Conservation (phyloP, 2,888 invertebrate genomes). For the Nephrotoma guestfalica region DNA sequence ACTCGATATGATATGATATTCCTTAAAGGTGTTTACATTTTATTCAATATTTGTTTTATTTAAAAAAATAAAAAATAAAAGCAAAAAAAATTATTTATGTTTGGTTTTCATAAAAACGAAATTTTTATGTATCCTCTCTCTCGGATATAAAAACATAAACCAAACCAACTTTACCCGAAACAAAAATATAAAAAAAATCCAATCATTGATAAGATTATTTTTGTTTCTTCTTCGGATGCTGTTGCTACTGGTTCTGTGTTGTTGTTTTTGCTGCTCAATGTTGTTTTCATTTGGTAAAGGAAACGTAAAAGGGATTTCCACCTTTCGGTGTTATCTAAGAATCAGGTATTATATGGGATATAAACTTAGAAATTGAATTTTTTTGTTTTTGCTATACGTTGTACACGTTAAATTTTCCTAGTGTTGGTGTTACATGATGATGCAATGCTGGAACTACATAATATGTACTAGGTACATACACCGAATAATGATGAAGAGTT, state of each 20-base stretch:
- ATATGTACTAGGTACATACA: background rate
- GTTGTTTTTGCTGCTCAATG: background rate
- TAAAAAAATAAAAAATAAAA: background rate
- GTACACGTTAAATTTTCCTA: background rate
- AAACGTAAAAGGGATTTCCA: background rate
- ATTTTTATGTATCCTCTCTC: background rate
- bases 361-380: background rate
- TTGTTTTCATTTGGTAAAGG: background rate
- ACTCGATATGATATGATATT: background rate
- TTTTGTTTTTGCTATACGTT: background rate
- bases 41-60: background rate
- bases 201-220: background rate
- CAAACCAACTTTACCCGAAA: background rate
- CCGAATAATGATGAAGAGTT: background rate
- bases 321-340: background rate
- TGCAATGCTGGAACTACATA: background rate
- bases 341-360: background rate
- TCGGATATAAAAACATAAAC: background rate
- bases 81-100: background rate
- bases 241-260: background rate
- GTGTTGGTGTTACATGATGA: background rate
- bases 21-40: background rate
- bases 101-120: background rate
- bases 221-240: background rate
- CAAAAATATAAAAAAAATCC: background rate